A percentile compares a stretch with the other conserved stretches of the same genome.
These are phyloP conservation scores for Candoia aspera DNA, from an alignment of 2,113 vertebrate genomes.

Conservation along the genomic window DNA sequence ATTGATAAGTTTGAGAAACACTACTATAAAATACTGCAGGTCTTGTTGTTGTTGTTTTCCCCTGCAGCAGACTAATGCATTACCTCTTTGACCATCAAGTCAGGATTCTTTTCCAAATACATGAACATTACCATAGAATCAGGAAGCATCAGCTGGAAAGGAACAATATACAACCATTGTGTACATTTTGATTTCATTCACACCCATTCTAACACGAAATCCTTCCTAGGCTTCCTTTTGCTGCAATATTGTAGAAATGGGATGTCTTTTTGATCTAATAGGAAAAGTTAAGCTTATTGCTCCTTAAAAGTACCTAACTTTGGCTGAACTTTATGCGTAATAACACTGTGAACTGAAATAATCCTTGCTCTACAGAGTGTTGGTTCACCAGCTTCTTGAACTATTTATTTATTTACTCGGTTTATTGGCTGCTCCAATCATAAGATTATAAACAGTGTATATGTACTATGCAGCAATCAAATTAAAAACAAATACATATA, in stretches of 20 bases:
- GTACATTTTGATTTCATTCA: neutral
- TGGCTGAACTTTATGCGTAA: too few relatives aligned
- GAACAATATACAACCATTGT: neutral
- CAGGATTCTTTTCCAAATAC: neutral
- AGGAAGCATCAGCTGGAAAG: too few relatives aligned
- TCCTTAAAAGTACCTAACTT: neutral
- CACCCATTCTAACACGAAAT: neutral
- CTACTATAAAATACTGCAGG: too few relatives aligned
- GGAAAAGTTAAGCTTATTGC: too few relatives aligned
- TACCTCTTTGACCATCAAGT: neutral
- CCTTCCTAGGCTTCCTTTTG: neutral
- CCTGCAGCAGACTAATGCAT: neutral
- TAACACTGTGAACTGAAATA: too few relatives aligned
- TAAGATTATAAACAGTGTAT: neutral
- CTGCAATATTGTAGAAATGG: neutral
- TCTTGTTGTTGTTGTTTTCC: neutral
- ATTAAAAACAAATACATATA: too few relatives aligned
- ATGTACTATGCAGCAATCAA: too few relatives aligned
- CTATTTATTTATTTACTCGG: neutral
- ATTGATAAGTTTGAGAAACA: neutral
- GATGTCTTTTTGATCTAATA: neutral
- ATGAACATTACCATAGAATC: neutral
- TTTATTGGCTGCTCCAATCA: too few relatives aligned
- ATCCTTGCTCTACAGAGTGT: neutral
- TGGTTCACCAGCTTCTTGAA: neutral